phyloP scores from a whole-genome alignment of 1,140 invertebrate species.

The Halesus radiatus region DNA sequence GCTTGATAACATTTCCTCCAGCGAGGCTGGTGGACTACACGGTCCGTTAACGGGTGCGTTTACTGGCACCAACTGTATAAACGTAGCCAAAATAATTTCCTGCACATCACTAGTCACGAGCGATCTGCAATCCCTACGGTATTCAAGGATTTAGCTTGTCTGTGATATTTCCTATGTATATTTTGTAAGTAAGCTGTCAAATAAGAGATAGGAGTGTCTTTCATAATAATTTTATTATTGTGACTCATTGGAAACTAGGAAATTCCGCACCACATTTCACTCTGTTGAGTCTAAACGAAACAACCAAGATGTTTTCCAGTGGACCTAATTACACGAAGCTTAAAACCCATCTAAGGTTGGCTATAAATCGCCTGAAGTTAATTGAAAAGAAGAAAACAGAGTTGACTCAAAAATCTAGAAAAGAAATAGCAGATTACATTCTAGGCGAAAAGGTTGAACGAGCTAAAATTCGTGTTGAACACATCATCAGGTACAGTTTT shows the following conservation, averaged over 20 bases:
- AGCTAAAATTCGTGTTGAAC: constrained; percentile 97
- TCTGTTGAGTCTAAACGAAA: neutral
- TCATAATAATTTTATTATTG: too few relatives aligned
- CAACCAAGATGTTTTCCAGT: constrained; percentile 83
- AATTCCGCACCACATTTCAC: neutral
- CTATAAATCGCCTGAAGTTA: constrained; percentile 94
- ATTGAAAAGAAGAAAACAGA: constrained; percentile 99
- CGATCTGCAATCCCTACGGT: neutral
- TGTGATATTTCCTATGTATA: neutral
- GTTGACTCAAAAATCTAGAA: constrained; percentile 93
- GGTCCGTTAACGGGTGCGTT: constrained; percentile 38
- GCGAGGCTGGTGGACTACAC: constrained; percentile 11
- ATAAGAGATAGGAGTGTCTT: neutral
- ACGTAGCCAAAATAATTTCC: constrained; percentile 45
- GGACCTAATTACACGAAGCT: constrained; percentile 94
- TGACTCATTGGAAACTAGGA: neutral
- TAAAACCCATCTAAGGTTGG: constrained; percentile 94
- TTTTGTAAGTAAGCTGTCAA: neutral
- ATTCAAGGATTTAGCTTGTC: neutral
- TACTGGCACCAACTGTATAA: neutral
- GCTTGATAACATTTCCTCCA: constrained; percentile 46
- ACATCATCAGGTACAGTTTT: constrained; percentile 85
- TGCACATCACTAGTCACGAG: neutral
- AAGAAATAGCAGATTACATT: constrained; percentile 98
- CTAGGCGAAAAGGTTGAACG: constrained; percentile 90